phyloP scores from a whole-genome alignment of 1,140 invertebrate genomes.

The Conus betulinus region DNA sequence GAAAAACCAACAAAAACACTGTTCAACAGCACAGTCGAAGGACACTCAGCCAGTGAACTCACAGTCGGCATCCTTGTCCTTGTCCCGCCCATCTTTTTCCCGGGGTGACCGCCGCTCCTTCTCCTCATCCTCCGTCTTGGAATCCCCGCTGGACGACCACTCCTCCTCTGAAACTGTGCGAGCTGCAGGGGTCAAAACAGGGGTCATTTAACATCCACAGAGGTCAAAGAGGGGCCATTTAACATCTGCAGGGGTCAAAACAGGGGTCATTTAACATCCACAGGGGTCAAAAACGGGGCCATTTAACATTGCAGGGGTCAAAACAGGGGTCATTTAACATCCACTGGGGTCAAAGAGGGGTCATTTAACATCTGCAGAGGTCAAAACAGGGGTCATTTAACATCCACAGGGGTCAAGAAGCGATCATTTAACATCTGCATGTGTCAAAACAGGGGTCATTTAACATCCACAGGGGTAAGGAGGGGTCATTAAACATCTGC shows the following conservation, averaged over 20 bases:
- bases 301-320: background rate
- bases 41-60: conserved; percentile 59
- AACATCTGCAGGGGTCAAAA: background rate
- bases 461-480: no score
- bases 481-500: background rate
- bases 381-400: no score
- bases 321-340: no score
- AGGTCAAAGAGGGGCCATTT: background rate
- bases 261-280: no score
- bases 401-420: no score
- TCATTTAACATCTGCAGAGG: background rate
- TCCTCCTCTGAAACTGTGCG: conserved; percentile 67
- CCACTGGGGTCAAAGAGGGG: background rate
- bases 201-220: no score
- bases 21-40: no score
- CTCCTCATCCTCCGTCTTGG: conserved; percentile 76
- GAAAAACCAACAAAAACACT: no score
- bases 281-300: conserved; percentile 10
- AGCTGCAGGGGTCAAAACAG: conserved; percentile 23
- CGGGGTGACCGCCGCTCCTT: conserved; percentile 76
- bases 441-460: no score
- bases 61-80: conserved; percentile 91
- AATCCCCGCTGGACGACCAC: conserved; percentile 74
- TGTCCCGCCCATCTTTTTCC: conserved; percentile 84
- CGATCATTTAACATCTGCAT: background rate